Conservation (phyloP, 2,113 vertebrate species). For the Motacilla alba region DNA sequence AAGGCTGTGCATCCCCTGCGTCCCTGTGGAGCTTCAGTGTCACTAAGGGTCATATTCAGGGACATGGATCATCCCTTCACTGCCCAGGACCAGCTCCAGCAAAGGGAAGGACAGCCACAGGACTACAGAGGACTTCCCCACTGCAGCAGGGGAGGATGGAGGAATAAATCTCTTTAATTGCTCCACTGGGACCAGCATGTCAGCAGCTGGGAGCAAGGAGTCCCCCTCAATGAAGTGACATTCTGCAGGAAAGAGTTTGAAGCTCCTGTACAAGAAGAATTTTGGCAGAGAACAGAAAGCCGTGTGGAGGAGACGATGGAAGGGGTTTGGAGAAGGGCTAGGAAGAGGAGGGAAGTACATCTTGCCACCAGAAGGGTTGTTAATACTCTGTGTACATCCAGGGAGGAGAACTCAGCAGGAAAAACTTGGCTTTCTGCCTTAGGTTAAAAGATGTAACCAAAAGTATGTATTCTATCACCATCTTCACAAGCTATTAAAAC, state of each 20-base stretch:
- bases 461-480: neutral
- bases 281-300: neutral
- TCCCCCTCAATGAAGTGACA: neutral
- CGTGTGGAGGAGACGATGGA: neutral
- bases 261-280: neutral
- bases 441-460: neutral
- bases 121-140: neutral
- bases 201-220: neutral
- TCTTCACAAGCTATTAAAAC: neutral
- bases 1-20: neutral
- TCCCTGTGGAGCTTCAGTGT: neutral
- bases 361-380: neutral
- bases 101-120: neutral
- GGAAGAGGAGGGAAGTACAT: neutral
- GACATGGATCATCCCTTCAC: too few relatives aligned
- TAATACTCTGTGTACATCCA: neutral
- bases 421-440: neutral
- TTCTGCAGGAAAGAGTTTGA: neutral
- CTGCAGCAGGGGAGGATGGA: neutral
- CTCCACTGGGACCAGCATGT: neutral
- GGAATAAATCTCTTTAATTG: neutral
- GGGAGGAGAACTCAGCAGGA: neutral
- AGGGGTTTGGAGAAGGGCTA: neutral
- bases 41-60: accelerated
- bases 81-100: neutral